phyloP scores from a whole-genome alignment of 2,113 vertebrate genomes.

The Cryptomyrus ogoouensis region DNA sequence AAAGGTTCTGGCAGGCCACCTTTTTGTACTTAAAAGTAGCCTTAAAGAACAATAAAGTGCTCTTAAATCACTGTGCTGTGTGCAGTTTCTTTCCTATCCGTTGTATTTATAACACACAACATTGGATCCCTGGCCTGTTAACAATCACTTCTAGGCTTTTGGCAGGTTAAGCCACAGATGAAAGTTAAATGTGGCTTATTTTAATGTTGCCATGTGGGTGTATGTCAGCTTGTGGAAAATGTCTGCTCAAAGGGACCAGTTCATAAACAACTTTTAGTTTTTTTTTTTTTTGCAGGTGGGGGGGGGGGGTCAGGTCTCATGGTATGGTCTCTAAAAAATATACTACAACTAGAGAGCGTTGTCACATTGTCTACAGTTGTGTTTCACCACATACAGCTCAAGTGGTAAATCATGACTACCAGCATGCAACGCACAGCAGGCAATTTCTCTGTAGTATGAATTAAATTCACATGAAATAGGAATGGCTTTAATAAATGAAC shows the following conservation, averaged over 20 bases:
- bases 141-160: neutral
- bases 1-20: slow-evolving; percentile 98
- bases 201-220: neutral
- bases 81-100: neutral
- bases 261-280: neutral
- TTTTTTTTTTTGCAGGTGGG: neutral
- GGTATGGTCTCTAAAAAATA: neutral
- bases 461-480: neutral
- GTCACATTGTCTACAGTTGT: neutral
- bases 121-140: neutral
- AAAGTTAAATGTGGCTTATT: neutral
- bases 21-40: slow-evolving; percentile 99
- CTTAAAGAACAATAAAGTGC: slow-evolving; percentile 99
- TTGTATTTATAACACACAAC: neutral
- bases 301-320: neutral
- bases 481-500: neutral
- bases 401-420: neutral
- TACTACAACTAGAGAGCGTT: neutral
- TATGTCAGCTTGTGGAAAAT: neutral
- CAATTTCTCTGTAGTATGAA: neutral
- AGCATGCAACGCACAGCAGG: neutral
- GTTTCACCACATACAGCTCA: neutral
- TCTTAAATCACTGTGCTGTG: slow-evolving; percentile 80
- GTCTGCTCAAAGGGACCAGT: neutral
- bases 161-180: neutral